Conservation (phyloP, 1,140 invertebrate species). For the Diplogasteroides magnus region DNA sequence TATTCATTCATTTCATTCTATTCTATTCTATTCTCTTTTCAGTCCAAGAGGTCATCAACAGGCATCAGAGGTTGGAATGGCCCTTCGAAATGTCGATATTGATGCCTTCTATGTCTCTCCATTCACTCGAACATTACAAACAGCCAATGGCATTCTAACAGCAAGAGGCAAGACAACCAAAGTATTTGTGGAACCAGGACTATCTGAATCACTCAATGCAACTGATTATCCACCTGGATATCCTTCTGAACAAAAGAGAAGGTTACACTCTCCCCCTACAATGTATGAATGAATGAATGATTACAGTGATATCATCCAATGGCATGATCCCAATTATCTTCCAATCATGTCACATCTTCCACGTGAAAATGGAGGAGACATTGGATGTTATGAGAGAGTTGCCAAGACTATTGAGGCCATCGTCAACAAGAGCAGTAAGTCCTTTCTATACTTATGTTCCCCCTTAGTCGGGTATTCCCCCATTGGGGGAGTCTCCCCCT, state of each 20-base stretch:
- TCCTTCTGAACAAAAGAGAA: neutral
- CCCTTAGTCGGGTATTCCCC: neutral
- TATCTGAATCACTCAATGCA: conserved; percentile 16
- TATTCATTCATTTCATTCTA: conserved; percentile 29
- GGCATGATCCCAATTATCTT: too few relatives aligned
- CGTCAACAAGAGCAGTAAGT: neutral
- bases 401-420: neutral
- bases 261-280: too few relatives aligned
- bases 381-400: neutral
- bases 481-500: neutral
- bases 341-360: too few relatives aligned
- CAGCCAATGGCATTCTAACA: conserved; percentile 5
- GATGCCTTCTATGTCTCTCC: conserved; percentile 22
- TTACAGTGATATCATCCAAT: too few relatives aligned
- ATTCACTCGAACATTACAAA: conserved; percentile 29
- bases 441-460: too few relatives aligned
- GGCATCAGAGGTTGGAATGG: conserved; percentile 39
- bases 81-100: conserved; percentile 22
- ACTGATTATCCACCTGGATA: conserved; percentile 13
- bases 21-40: conserved; percentile 29
- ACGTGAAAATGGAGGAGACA: neutral
- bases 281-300: too few relatives aligned
- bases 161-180: neutral
- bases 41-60: conserved; percentile 40
- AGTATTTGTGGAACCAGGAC: conserved; percentile 29